A percentile compares a stretch with the other conserved stretches of the same genome.
Conservation (phyloP, 2,113 vertebrate species). For the Bombycilla garrulus region DNA sequence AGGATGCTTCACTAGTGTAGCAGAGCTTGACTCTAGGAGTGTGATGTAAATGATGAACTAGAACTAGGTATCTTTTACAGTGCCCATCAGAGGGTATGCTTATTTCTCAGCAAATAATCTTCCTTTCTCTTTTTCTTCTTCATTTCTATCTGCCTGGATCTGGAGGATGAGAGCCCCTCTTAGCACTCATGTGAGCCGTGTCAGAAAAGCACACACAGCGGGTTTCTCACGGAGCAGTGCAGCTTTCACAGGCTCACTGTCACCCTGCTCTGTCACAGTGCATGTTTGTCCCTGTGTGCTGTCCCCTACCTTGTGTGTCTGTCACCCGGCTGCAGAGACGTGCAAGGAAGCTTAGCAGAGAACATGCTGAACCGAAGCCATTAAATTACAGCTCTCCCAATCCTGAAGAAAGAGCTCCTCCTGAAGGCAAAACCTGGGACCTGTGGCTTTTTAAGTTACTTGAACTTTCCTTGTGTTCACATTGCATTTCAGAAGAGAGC, state of each 20-base stretch:
- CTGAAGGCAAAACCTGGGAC: neutral
- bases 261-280: neutral
- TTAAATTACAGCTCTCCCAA: neutral
- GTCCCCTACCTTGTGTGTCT: neutral
- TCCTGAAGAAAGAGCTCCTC: conserved; percentile 42
- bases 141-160: conserved; percentile 2
- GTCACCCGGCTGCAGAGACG: neutral
- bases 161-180: neutral
- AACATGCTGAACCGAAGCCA: neutral
- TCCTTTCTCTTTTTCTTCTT: conserved; percentile 24
- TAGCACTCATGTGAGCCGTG: neutral
- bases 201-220: neutral
- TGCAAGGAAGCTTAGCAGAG: neutral
- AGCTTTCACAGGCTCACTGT: neutral
- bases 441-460: neutral
- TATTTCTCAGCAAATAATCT: conserved; percentile 8
- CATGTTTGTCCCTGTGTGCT: neutral
- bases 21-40: neutral
- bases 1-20: neutral
- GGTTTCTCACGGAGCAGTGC: neutral
- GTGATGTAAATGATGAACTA: neutral
- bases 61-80: neutral
- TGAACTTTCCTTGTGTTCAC: neutral
- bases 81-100: neutral
- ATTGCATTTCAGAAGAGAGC: neutral